Base-by-base conservation (phyloP, 2,888 invertebrate genomes). In the Nomada ferruginata region DNA sequence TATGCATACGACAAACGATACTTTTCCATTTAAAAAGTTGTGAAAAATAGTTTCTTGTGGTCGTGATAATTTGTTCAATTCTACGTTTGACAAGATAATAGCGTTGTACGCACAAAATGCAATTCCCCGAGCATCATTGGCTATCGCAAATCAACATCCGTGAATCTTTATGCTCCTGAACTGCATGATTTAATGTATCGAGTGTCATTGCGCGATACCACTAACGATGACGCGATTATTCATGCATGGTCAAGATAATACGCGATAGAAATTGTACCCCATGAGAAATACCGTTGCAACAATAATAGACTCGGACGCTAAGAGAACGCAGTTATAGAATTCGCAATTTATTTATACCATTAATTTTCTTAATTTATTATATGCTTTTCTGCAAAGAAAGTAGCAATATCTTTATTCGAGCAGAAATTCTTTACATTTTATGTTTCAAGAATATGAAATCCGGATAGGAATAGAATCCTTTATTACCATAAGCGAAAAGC, bases 71-170 rank as follows among this genome's bases (percentile, higher is more conserved):
- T 57, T 23, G 29, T 26, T 26, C 50, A 15, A 23, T 23, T 57
- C 53, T 15, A 29, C n/a, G 13, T 65, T 50, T 29, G 53, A n/a
- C 20, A 15, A 29, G 52, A 68, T n/a, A 23, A 59, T 75, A 66
- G 76, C 59, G 61, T 82, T 71, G 82, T 55, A 71, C 13, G 53
- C 52, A 55, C 29, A 59, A 61, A 29, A 81, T 61, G 70, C 64
- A 50, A 76, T 75, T 80, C 65, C 73, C 69, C 57, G 64, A 77
- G 80, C 75, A 83, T 76, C 61, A 74, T 55, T 59, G 53, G 72
- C 72, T 79, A 78, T 83, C 83, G 64, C 47, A 65, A 42, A 77
- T 82, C 72, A 68, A 82, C 64, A 57, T 82, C 55, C 59, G 66
- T 55, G 73, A 60, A 77, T 85, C 74, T 68, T 53, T 61, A 53